phyloP scores from a whole-genome alignment of 2,888 invertebrate species.

The Xylota sylvarum region DNA sequence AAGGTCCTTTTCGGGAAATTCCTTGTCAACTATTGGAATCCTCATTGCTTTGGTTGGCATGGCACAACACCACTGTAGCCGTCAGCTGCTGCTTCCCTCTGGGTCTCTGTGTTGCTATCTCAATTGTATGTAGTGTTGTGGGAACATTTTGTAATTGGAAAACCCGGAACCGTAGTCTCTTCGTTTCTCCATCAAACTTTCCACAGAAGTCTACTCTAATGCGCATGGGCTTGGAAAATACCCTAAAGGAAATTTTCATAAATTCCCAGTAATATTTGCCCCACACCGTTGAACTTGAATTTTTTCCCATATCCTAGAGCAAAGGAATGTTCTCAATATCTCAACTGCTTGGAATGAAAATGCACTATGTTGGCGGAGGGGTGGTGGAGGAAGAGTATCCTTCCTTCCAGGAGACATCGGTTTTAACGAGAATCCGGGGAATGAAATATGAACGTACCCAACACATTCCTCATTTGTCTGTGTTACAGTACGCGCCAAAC shows the following conservation, averaged over 20 bases:
- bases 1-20: constrained; percentile 52
- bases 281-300: constrained; percentile 64
- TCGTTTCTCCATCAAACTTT: constrained; percentile 18
- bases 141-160: constrained; percentile 51
- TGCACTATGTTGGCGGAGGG: neutral
- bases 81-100: constrained; percentile 49
- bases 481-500: constrained; percentile 31
- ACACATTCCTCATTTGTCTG: constrained; percentile 16
- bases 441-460: constrained; percentile 6
- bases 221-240: constrained; percentile 48
- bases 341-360: neutral
- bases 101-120: constrained; percentile 3
- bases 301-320: constrained; percentile 7
- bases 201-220: constrained; percentile 1
- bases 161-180: constrained; percentile 26
- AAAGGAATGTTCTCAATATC: constrained; percentile 33
- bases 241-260: constrained; percentile 17
- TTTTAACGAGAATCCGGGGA: constrained; percentile 17
- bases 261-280: constrained; percentile 49
- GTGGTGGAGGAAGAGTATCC: neutral
- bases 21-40: constrained; percentile 51
- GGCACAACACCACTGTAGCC: neutral
- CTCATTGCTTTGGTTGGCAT: constrained; percentile 28
- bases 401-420: neutral
- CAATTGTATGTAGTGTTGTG: constrained; percentile 31